Evolutionary conservation across 2,888 invertebrate species (phyloP), one percentile per base, ranked within the genome.

Genomic region (Nesidiocoris tenuis): DNA sequence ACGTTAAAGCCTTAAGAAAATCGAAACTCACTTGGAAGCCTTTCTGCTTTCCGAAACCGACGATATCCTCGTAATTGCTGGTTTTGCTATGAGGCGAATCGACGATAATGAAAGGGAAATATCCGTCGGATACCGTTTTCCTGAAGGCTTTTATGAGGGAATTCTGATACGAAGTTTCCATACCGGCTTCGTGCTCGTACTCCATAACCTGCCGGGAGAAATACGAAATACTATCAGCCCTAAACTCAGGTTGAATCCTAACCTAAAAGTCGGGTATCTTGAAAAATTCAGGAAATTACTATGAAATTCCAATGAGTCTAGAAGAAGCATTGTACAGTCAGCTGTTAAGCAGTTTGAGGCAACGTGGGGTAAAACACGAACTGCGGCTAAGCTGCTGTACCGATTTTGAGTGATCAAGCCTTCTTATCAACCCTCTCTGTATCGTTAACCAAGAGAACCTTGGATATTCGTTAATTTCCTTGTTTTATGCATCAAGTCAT

Each of bases 61-160:
- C 93, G 87, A 96, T 91, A 82, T 96, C 94, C 76, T 93, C 93
- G 82, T 94, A 94, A 81, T 91, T 88, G 79, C 88, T 88, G 18
- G 92, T 86, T 82, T 91, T 91, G 78, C 93, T 91, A 84, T 97
- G 96, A 56, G 94, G 89, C 81, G 94, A 93, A 84, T 98, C 98
- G 61, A 94, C 90, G 82, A 98, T 94, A 80, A 98, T 91, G 83
- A 98, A 96, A 76, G 92, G 90, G 84, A 96, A 97, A 83, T 92
- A 94, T 77, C 94, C 93, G 84, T 96, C 95, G 7, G 91, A 91
- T 1, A 97, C 86, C 23, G 92, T 94, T 84, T 96, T 94, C 83
- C 93, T 95, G 83, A 95, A 96, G 12, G 95, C 91, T 85, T 95
- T 94, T 77, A 93, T 87, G 78, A 98, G 86, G 72, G 93, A 95